These are phyloP conservation scores for Bactericera cockerelli DNA, from an alignment of 1,140 invertebrate species.

Conservation along the genomic window DNA sequence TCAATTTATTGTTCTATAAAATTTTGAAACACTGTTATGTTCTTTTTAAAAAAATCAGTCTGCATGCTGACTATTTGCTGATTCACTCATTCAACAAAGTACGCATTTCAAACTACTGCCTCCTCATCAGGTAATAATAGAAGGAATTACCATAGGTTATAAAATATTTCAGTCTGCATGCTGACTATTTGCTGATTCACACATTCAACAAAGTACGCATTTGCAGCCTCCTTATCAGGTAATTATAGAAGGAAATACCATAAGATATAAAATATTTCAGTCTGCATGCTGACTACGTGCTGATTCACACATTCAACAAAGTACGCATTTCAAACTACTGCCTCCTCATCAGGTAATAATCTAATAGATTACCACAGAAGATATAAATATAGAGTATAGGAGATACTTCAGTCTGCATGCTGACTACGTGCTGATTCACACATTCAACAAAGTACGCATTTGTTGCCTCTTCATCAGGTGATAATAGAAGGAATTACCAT, in stretches of 20 bases:
- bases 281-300: slow-evolving; percentile 43
- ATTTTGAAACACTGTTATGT: no score
- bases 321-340: slow-evolving; percentile 69
- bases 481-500: no score
- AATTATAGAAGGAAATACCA: no score
- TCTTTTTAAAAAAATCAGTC: no score
- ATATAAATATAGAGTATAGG: no score
- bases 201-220: slow-evolving; percentile 70
- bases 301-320: slow-evolving; percentile 63
- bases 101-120: slow-evolving; percentile 68
- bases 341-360: no score
- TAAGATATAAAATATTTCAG: slow-evolving; percentile 58
- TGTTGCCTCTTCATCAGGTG: no score
- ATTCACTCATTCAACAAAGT: slow-evolving; percentile 64
- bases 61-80: slow-evolving; percentile 48
- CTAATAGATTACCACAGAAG: no score
- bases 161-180: slow-evolving; percentile 52
- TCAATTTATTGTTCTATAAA: no score
- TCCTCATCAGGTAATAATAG: slow-evolving; percentile 41
- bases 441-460: slow-evolving; percentile 73
- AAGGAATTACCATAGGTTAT: no score
- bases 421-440: slow-evolving; percentile 56
- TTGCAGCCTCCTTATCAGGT: slow-evolving; percentile 52
- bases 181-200: slow-evolving; percentile 49
- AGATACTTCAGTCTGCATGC: slow-evolving; percentile 43